These are phyloP conservation scores for Lordiphosa stackelbergi DNA, from an alignment of 1,140 invertebrate genomes.

Conservation along the genomic window DNA sequence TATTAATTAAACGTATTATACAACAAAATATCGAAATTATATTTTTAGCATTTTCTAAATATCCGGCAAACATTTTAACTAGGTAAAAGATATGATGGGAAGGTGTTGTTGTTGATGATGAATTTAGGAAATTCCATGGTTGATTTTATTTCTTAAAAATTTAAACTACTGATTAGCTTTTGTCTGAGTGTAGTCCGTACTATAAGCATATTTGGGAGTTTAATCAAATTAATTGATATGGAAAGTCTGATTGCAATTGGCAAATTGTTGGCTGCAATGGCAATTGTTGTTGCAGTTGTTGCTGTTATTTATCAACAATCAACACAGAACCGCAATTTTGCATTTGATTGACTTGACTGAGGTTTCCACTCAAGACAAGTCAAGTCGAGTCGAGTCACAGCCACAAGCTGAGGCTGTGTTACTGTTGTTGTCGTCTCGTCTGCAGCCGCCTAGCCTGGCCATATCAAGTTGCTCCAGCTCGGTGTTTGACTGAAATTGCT, in stretches of 20 bases:
- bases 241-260: constrained; percentile 33
- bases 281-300: constrained; percentile 12
- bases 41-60: too few species aligned
- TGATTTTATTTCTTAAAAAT: too few species aligned
- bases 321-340: constrained; percentile 72
- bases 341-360: constrained; percentile 74
- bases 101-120: too few species aligned
- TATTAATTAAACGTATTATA: too few species aligned
- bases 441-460: constrained; percentile 46
- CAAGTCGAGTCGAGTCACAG: constrained; percentile 14
- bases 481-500: constrained; percentile 68
- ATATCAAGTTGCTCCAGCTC: constrained; percentile 67
- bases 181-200: too few species aligned
- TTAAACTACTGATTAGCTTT: too few species aligned
- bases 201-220: constrained; percentile 27
- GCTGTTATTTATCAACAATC: constrained; percentile 65
- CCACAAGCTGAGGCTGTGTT: constrained; percentile 11
- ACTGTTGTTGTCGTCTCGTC: constrained; percentile 23
- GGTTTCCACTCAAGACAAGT: constrained; percentile 35
- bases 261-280: constrained; percentile 43
- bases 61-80: too few species aligned
- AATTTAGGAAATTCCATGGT: too few species aligned
- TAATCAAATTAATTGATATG: constrained; percentile 64
- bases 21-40: too few species aligned
- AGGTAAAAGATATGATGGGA: too few species aligned